Percentiles rank a stretch among this genome's conserved stretches.
phyloP scores from a whole-genome alignment of 2,113 vertebrate genomes.

The Scytalopus superciliaris region DNA sequence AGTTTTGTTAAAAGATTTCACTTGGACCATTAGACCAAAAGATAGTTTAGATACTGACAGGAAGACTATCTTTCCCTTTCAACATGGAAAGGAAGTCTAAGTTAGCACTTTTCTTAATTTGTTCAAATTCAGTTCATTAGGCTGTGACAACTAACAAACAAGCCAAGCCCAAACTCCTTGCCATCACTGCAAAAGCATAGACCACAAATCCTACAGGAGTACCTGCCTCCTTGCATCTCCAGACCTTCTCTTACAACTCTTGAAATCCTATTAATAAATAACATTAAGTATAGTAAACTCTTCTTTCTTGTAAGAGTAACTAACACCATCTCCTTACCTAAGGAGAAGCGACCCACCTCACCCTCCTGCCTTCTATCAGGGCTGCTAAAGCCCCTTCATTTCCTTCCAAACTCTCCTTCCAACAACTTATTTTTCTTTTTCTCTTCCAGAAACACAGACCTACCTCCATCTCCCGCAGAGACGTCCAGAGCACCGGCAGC shows the following conservation, averaged over 20 bases:
- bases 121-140: background rate
- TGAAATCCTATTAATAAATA: rapidly evolving
- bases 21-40: background rate
- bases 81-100: rapidly evolving
- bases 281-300: rapidly evolving
- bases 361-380: background rate
- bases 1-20: background rate
- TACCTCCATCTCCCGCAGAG: background rate
- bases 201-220: rapidly evolving
- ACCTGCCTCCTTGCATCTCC: background rate
- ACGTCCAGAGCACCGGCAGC: rapidly evolving
- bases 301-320: rapidly evolving
- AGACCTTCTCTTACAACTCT: background rate
- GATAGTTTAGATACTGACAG: rapidly evolving
- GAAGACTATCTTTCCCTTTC: background rate
- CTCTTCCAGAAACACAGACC: rapidly evolving
- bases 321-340: rapidly evolving
- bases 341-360: rapidly evolving
- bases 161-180: background rate
- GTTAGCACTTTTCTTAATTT: rapidly evolving
- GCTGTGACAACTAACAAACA: background rate
- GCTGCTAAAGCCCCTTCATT: rapidly evolving
- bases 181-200: background rate
- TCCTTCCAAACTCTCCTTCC: background rate
- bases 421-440: rapidly evolving